These are phyloP conservation scores for Netelia fuscicornis DNA, from an alignment of 2,888 invertebrate species.

Conservation along the genomic window DNA sequence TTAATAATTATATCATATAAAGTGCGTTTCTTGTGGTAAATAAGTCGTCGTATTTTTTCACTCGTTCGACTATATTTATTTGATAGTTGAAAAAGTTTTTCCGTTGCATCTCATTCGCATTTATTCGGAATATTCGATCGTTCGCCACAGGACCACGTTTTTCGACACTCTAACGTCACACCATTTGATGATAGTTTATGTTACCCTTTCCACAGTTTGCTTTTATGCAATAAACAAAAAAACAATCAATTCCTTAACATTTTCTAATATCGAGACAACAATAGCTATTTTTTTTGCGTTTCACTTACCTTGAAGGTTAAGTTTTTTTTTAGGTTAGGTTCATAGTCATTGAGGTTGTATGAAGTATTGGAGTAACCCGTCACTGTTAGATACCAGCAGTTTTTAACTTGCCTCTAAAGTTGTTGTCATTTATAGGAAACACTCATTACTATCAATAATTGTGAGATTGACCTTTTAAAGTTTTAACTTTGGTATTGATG, in stretches of 20 bases:
- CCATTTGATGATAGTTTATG: neutral
- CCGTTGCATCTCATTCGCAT: conserved; percentile 12
- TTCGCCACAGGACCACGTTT: conserved; percentile 25
- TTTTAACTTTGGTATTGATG: no score
- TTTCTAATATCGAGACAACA: neutral
- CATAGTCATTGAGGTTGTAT: neutral
- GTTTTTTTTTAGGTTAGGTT: conserved; percentile 1
- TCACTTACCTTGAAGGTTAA: neutral
- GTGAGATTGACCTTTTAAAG: neutral
- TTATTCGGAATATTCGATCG: conserved; percentile 6
- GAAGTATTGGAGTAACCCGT: neutral
- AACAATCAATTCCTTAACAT: neutral
- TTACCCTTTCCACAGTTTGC: neutral
- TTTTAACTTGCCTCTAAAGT: neutral
- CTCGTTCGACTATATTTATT: conserved; percentile 4
- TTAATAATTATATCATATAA: conserved; percentile 43
- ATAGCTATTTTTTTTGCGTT: neutral
- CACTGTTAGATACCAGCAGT: neutral
- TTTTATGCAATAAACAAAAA: neutral
- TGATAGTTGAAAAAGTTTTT: neutral
- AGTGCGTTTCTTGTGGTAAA: conserved; percentile 19
- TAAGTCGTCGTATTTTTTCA: conserved; percentile 11
- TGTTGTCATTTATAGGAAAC: neutral
- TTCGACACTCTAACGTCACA: conserved; percentile 12
- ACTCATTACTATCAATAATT: neutral